phyloP scores from a whole-genome alignment of 2,888 invertebrate species.

The Thecocarcelia acutangulata region DNA sequence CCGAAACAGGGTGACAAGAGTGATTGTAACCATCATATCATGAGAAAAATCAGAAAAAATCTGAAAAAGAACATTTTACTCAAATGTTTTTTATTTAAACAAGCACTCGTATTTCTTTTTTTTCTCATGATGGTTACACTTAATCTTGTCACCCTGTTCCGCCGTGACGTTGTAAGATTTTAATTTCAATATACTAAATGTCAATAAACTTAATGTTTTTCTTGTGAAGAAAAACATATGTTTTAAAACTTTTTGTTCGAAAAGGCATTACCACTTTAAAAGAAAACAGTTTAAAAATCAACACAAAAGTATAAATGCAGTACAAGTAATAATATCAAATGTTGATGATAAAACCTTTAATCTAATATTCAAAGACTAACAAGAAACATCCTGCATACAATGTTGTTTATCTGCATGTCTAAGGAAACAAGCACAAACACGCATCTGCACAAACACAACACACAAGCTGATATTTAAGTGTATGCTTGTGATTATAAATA shows the following conservation, averaged over 20 bases:
- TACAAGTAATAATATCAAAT: constrained; percentile 10
- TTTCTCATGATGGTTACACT: no score
- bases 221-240: no score
- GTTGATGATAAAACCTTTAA: constrained; percentile 42
- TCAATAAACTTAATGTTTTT: no score
- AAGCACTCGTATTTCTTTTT: no score
- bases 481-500: not conserved
- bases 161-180: no score
- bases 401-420: not conserved
- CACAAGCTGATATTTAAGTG: not conserved
- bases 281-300: not conserved
- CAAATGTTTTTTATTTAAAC: no score
- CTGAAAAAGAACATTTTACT: no score
- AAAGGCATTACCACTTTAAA: constrained; percentile 41
- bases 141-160: no score
- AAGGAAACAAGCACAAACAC: constrained; percentile 14
- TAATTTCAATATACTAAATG: no score
- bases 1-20: no score
- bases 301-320: not conserved
- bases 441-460: not conserved
- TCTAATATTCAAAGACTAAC: constrained; percentile 36
- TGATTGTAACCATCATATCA: no score
- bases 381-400: constrained; percentile 10
- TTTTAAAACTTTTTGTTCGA: not conserved
- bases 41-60: no score